phyloP scores from a whole-genome alignment of 2,888 invertebrate genomes.

The Stenchaetothrips biformis region DNA sequence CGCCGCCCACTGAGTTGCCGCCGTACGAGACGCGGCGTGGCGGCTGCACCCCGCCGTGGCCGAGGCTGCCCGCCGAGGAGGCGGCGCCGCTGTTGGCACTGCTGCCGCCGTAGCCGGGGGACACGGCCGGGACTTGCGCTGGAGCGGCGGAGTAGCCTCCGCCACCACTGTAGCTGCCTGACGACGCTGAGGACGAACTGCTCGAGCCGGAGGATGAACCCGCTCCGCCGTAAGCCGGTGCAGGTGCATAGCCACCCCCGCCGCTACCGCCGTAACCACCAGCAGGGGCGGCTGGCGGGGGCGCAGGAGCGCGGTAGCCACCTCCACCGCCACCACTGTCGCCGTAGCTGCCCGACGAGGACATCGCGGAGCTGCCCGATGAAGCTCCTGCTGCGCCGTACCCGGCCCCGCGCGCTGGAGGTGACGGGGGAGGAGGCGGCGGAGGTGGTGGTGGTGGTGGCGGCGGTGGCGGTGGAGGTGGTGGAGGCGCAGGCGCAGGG shows the following conservation, averaged over 20 bases:
- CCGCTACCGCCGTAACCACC: not conserved
- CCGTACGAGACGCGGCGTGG: not conserved
- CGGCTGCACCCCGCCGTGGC: not conserved
- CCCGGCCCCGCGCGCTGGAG: not conserved
- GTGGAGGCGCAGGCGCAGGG: too few relatives aligned
- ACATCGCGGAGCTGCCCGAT: not conserved
- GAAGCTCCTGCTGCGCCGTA: not conserved
- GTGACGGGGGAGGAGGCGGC: too few relatives aligned
- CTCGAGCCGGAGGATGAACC: not conserved
- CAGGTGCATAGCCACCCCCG: not conserved
- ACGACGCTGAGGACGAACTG: not conserved
- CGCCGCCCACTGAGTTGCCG: constrained; percentile 6
- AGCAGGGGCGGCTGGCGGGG: not conserved
- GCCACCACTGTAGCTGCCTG: not conserved
- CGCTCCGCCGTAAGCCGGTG: not conserved
- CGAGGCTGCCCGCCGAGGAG: not conserved
- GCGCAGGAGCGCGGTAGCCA: not conserved
- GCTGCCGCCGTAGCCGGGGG: not conserved
- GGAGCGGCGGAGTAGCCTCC: not conserved
- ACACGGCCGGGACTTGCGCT: not conserved
- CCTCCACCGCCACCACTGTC: not conserved
- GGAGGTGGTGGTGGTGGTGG: too few relatives aligned
- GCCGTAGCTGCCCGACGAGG: not conserved
- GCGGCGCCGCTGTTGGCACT: not conserved
- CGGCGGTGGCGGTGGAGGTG: too few relatives aligned